Evolutionary conservation across 2,888 invertebrate species (phyloP).

Genomic region (Agrotis segetum): DNA sequence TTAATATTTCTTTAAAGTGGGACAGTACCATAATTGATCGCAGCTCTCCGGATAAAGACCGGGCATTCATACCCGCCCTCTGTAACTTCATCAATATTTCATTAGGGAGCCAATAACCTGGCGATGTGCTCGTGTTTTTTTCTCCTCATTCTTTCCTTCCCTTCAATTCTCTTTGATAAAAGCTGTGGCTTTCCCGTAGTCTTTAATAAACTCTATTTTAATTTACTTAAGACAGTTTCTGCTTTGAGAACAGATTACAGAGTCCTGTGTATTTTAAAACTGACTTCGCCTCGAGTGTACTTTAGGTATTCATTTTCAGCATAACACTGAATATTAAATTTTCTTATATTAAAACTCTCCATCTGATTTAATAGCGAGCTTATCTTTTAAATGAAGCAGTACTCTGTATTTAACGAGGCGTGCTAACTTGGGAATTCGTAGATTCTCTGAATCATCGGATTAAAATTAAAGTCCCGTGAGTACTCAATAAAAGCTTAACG

Average conservation of each 20-base stretch:
- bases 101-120: slow-evolving; percentile 77
- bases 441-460: slow-evolving; percentile 13
- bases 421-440: not conserved
- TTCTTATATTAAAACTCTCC: slow-evolving; percentile 14
- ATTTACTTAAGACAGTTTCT: slow-evolving; percentile 49
- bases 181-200: slow-evolving; percentile 38
- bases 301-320: slow-evolving; percentile 19
- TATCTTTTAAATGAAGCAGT: slow-evolving; percentile 17
- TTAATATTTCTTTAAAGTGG: slow-evolving; percentile 29
- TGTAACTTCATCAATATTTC: slow-evolving; percentile 81
- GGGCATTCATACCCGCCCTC: slow-evolving; percentile 51
- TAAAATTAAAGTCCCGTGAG: slow-evolving; percentile 8
- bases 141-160: slow-evolving; percentile 52
- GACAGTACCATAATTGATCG: slow-evolving; percentile 26
- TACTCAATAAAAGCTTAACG: slow-evolving; percentile 1
- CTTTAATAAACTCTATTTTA: slow-evolving; percentile 56
- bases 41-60: slow-evolving; percentile 33
- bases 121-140: slow-evolving; percentile 59
- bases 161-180: slow-evolving; percentile 54
- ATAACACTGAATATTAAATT: slow-evolving; percentile 21
- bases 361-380: slow-evolving; percentile 28
- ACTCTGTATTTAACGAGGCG: slow-evolving; percentile 6
- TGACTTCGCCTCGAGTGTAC: slow-evolving; percentile 15
- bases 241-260: slow-evolving; percentile 31
- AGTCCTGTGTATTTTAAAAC: slow-evolving; percentile 36